phyloP scores from a whole-genome alignment of 2,888 invertebrate genomes.

The Lithophane ornitopus region DNA sequence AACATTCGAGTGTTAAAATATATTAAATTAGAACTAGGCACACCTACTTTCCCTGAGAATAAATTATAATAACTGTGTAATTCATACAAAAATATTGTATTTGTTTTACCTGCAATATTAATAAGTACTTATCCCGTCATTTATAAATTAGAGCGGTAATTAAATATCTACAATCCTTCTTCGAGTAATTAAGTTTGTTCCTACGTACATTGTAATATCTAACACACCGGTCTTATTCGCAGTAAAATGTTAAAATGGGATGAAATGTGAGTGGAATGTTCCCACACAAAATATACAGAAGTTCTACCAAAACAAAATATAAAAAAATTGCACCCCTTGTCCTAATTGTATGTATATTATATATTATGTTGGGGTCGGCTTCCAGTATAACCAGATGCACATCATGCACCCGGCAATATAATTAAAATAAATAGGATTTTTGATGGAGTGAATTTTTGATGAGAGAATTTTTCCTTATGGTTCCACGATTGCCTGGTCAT shows the following conservation, averaged over 20 bases:
- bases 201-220: slow-evolving; percentile 31
- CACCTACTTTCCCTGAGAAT: neutral
- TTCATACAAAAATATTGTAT: neutral
- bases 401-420: too few relatives aligned
- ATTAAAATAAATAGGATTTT: neutral
- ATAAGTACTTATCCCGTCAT: neutral
- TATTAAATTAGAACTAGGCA: neutral
- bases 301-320: neutral
- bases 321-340: neutral
- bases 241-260: slow-evolving; percentile 44
- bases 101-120: slow-evolving; percentile 14
- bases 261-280: slow-evolving; percentile 58
- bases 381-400: too few relatives aligned
- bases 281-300: slow-evolving; percentile 6
- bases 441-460: too few relatives aligned
- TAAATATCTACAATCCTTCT: slow-evolving; percentile 18
- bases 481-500: neutral
- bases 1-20: neutral
- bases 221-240: slow-evolving; percentile 29
- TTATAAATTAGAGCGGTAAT: slow-evolving; percentile 19
- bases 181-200: slow-evolving; percentile 44
- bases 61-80: neutral
- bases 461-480: neutral
- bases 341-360: too few relatives aligned
- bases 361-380: too few relatives aligned